Base-by-base conservation (phyloP, 2,797 vertebrate species). In the Erethizon dorsatum region DNA sequence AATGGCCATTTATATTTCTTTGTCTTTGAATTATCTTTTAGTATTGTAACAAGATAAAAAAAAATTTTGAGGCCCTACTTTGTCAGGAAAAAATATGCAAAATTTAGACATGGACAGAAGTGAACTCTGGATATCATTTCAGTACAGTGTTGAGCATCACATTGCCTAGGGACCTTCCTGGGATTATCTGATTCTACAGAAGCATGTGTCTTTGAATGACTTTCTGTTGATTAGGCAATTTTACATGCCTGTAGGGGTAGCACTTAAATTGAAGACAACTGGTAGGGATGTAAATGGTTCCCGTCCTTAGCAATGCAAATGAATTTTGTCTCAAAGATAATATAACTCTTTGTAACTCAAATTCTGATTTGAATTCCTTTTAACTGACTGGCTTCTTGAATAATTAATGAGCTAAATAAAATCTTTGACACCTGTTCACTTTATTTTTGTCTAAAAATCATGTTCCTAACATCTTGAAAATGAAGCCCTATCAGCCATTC, bases 401-500 rank as follows among this genome's bases (percentile, higher is more conserved):
- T 94, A 94, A 95, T 94, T 95, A 97, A 95, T 65, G 69, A 94
- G 33, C 86, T 92, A 96, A 97, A 88, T 94, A 90, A 97, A 94
- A 94, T 83, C 37, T 89, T 86, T 59, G 75, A 91, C 56, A 37
- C 9, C 7, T 69, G 41, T 91, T 95, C 75, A 69, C 75, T 94
- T 97, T 65, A 82, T 71, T 77, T 93, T 61, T 84, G 12, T 84
- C 63, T 69, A 69, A 86, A 78, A 85, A n/a, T 78, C 41, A 28
- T 56, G 1, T 93, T 91, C 83, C 47, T 67, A 94, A 65, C 17
- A 13, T 96, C 63, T 88, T 61, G 15, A 91, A 95, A 95, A 96
- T 47, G 59, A 65, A 45, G 56, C n/a, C 75, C 57, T 90, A 63
- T 24, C 59, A 59, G 90, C 45, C 54, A 95, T 71, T 89, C 33